A percentile compares a stretch with the other conserved stretches of the same genome.
Conservation (phyloP, 2,888 invertebrate genomes). For the Drosophila mettleri region DNA sequence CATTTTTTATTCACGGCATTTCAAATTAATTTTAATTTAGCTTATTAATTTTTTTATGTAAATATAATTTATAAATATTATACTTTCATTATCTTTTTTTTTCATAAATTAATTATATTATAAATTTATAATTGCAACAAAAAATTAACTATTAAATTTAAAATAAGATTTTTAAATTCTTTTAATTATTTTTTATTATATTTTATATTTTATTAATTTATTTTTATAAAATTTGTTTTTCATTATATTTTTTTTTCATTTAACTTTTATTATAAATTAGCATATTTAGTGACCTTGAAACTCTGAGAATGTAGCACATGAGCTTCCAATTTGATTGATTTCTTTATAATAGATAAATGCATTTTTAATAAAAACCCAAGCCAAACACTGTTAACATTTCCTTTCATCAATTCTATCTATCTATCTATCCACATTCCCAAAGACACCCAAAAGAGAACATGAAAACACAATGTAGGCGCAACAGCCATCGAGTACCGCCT, state of each 20-base stretch:
- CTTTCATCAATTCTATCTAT: neutral
- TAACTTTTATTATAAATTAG: no score
- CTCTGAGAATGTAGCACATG: neutral
- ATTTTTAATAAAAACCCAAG: neutral
- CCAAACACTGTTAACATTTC: neutral
- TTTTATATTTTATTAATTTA: no score
- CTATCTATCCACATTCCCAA: neutral
- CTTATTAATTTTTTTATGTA: no score
- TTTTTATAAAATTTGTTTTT: no score
- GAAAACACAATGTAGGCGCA: slow-evolving; percentile 1
- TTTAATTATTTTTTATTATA: no score
- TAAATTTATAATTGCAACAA: no score
- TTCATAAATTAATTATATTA: no score
- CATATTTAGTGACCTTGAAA: no score
- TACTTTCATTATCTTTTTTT: neutral
- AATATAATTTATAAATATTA: neutral
- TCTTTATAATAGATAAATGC: neutral
- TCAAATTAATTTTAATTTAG: no score
- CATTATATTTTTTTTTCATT: no score
- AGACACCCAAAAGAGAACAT: neutral
- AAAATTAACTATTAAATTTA: neutral
- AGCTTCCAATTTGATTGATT: neutral
- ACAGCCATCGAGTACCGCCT: slow-evolving; percentile 6
- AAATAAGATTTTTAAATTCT: neutral
- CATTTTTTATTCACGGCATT: no score